These are phyloP conservation scores for Motacilla tschutschensis DNA, from an alignment of 2,113 vertebrate genomes.

Conservation along the genomic window DNA sequence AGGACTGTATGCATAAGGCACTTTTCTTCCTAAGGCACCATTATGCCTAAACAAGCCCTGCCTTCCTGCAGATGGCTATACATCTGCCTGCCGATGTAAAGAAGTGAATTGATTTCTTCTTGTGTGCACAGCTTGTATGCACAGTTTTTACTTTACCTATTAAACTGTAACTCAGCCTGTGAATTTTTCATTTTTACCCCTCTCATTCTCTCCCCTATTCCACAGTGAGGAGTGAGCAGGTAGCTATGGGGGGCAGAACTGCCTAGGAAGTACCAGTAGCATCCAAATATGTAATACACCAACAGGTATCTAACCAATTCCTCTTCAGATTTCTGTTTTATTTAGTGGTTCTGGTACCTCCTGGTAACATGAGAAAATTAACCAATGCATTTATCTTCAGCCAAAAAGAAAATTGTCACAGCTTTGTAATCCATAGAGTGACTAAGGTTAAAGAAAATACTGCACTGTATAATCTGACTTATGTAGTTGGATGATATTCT, in stretches of 20 bases:
- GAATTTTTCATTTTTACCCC: neutral
- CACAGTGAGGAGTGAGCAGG: accelerated
- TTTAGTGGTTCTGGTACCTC: neutral
- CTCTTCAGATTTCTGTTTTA: neutral
- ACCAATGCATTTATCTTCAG: neutral
- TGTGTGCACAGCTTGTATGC: accelerated
- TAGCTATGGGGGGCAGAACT: neutral
- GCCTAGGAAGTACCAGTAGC: neutral
- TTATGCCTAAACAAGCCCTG: accelerated
- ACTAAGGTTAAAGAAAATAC: neutral
- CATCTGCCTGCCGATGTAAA: neutral
- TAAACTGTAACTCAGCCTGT: neutral
- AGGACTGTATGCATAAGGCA: neutral
- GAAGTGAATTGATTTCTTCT: neutral
- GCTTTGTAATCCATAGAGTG: neutral
- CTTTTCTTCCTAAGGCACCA: neutral
- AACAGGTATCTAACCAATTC: neutral
- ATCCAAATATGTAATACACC: neutral
- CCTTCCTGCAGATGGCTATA: neutral
- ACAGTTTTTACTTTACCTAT: neutral
- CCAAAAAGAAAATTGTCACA: neutral
- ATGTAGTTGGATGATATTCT: neutral
- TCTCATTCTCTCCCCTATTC: neutral
- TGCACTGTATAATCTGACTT: neutral
- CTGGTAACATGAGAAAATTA: neutral